A percentile compares a stretch with the other conserved stretches of the same genome.
Conservation (phyloP, 2,113 vertebrate species). For the Cynocephalus volans region DNA sequence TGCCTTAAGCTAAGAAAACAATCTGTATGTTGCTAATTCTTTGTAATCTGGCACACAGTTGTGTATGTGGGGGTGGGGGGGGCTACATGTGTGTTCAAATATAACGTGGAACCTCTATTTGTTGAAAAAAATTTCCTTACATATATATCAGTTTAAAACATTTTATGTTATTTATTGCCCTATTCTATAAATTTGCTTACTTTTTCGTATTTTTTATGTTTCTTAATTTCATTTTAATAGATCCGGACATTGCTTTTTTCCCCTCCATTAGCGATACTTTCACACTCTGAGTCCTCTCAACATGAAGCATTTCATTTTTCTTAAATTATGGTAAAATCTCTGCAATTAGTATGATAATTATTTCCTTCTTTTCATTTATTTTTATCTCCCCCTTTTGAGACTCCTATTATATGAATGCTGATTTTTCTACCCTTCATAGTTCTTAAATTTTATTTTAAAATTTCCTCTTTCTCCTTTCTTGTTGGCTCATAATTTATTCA, state of each 20-base stretch:
- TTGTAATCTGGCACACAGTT: neutral
- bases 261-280: neutral
- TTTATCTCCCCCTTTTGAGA: conserved; percentile 9
- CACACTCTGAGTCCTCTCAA: neutral
- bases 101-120: neutral
- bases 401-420: neutral
- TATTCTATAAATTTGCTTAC: neutral
- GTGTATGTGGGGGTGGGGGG: neutral
- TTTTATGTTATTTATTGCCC: neutral
- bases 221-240: conserved; percentile 14
- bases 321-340: neutral
- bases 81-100: neutral
- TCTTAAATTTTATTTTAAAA: neutral
- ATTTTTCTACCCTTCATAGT: neutral
- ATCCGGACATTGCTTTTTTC: neutral
- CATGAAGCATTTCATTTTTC: neutral
- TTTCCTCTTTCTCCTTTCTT: neutral
- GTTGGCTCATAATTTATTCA: neutral
- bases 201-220: neutral
- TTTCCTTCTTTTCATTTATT: conserved; percentile 2
- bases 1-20: neutral
- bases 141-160: neutral
- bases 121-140: neutral
- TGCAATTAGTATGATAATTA: neutral
- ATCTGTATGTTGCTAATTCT: neutral